Percentiles rank a stretch among this genome's conserved stretches.
These are phyloP conservation scores for Gnathonemus echidnorhynchus DNA, from an alignment of 2,113 vertebrate species.

Conservation along the genomic window DNA sequence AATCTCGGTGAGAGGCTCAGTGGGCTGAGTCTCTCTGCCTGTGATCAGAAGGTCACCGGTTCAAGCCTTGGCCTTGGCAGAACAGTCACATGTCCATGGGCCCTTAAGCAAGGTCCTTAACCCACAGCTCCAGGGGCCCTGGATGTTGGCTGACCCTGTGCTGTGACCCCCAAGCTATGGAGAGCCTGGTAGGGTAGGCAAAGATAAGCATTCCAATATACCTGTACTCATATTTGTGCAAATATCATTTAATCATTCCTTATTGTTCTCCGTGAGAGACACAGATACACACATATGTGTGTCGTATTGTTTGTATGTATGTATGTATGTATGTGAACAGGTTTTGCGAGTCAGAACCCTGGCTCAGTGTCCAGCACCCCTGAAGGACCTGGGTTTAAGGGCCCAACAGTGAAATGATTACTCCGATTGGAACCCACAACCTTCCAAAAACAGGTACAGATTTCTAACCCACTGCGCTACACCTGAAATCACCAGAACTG, in stretches of 20 bases:
- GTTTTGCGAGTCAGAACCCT: neutral
- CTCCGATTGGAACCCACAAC: neutral
- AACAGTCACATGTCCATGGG: neutral
- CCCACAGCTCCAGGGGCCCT: neutral
- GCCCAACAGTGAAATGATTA: neutral
- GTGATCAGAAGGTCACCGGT: neutral
- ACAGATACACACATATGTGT: neutral
- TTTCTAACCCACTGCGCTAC: neutral
- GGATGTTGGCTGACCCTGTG: neutral
- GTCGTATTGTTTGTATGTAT: neutral
- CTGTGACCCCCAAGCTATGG: neutral
- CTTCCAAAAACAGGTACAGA: neutral
- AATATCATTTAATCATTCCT: neutral
- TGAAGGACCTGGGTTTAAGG: neutral
- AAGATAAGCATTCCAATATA: neutral
- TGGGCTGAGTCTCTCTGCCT: neutral
- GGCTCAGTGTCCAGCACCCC: neutral
- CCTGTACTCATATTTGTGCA: neutral
- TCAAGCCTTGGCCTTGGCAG: neutral
- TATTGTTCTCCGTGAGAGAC: neutral
- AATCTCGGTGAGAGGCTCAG: neutral
- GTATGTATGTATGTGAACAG: neutral
- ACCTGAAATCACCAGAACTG: neutral
- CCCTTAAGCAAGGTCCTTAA: neutral
- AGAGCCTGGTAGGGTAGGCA: too few relatives aligned